Evolutionary conservation across 2,888 invertebrate species (phyloP).

Genomic region (Amiota communis): DNA sequence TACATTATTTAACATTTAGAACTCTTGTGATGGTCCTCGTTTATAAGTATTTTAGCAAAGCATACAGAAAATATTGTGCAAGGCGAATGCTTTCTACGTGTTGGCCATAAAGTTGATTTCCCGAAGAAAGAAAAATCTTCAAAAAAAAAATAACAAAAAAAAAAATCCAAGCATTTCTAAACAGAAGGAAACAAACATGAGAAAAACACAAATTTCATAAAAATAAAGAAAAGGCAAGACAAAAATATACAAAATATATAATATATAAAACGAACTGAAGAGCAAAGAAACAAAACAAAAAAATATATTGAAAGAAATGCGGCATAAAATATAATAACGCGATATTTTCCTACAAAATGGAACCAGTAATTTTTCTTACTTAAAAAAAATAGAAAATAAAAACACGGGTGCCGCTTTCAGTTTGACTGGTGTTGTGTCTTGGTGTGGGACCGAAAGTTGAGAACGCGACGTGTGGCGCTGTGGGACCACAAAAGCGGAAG

Average conservation of each 20-base stretch:
- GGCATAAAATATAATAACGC: conserved; percentile 60
- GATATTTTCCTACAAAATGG: conserved; percentile 42
- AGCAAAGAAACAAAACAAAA: conserved; percentile 46
- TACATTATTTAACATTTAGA: no score
- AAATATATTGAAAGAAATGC: conserved; percentile 47
- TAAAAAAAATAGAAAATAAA: conserved; percentile 11
- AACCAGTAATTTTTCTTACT: conserved; percentile 40
- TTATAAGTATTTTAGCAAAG: not conserved
- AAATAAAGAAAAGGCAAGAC: conserved; percentile 28
- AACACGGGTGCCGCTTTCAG: no score
- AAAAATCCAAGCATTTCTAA: no score
- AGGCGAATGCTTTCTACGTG: conserved; percentile 49
- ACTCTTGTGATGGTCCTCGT: not conserved
- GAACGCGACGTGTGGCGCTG: not conserved
- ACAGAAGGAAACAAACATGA: not conserved
- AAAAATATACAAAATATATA: conserved; percentile 16
- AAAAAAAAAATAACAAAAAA: no score
- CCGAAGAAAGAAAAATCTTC: conserved; percentile 28
- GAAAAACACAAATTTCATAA: not conserved
- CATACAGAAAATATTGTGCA: conserved; percentile 11
- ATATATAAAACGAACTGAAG: not conserved
- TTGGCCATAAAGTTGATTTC: conserved; percentile 62
- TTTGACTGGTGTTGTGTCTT: no score
- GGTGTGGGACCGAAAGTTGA: not conserved
- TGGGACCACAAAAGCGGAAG: no score